Base-by-base conservation (phyloP, 2,113 vertebrate species). In the Philantomba maxwellii region DNA sequence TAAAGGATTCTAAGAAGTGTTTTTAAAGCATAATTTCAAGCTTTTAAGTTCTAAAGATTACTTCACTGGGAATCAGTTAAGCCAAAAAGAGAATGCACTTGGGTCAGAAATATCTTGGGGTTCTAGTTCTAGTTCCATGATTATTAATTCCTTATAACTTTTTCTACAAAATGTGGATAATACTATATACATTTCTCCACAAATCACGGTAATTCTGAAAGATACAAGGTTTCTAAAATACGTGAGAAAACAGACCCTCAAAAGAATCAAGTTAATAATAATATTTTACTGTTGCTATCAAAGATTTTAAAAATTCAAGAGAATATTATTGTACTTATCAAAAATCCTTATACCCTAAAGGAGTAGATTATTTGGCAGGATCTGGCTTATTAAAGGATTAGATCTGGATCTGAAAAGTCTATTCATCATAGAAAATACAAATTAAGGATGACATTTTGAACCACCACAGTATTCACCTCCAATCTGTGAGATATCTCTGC, bases 401-500 rank as follows among this genome's bases (percentile, higher is more conserved):
- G 6, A 91, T 57, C 36, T 89, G 19, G 53, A 89, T 89, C 17
- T 43, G 62, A 89, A 30, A 87, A 88, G 39, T 84, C 57, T 66
- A 39, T 15, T 57, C 13, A 77, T 64, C 21, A 89, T 0, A 94
- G 30, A 95, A 49, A 80, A 87, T 12, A 51, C 73, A 83, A 64
- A 91, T 47, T 45, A 57, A 93, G 66, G 64, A 96, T 16, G 78
- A 77, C 30, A 87, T 73, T 15, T 60, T 87, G 84, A 87, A 49
- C 14, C 49, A 51, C 28, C 33, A 36, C 23, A 78, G 89, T 70
- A 96, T 96, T 99, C 98, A 99, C 99, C 99, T 99, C 99, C 0
- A 99, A 98, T 91, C 99, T 98, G 98, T 99, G 99, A 70, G 99
- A 99, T 95, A 99, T 99, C 97, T 99, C 99, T 23, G 99, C 99